A percentile compares a stretch with the other conserved stretches of the same genome.
These are phyloP conservation scores for Synchiropus splendidus DNA, from an alignment of 2,113 vertebrate genomes.

Conservation along the genomic window DNA sequence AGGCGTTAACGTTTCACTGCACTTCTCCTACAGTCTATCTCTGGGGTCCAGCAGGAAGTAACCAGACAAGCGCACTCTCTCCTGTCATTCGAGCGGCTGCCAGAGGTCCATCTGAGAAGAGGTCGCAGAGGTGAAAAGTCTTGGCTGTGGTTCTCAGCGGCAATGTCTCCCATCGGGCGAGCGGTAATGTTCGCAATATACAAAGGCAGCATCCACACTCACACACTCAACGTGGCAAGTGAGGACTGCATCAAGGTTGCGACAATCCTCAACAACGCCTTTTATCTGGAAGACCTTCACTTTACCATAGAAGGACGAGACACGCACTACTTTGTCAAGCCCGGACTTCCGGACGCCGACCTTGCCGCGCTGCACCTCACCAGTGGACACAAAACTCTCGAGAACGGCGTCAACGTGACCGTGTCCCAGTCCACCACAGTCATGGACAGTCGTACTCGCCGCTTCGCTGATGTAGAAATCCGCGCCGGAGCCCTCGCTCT, in stretches of 20 bases:
- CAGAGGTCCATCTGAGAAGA: conserved; percentile 80
- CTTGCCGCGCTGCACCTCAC: conserved; percentile 86
- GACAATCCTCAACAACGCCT: conserved; percentile 89
- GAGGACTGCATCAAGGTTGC: conserved; percentile 98
- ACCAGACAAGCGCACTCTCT: conserved; percentile 86
- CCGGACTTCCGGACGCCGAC: conserved; percentile 84
- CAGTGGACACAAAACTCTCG: conserved; percentile 86
- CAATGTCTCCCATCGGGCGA: conserved; percentile 88
- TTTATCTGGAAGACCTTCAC: conserved; percentile 93
- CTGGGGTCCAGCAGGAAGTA: conserved; percentile 94
- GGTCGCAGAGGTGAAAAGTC: conserved; percentile 73
- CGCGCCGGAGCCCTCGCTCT: conserved; percentile 81
- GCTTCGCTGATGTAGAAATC: conserved; percentile 95
- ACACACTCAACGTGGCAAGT: conserved; percentile 87
- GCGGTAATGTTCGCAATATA: conserved; percentile 94
- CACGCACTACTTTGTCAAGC: conserved; percentile 96
- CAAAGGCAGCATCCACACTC: conserved; percentile 89
- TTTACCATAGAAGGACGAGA: conserved; percentile 90
- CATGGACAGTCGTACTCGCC: conserved; percentile 89
- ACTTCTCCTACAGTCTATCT: conserved; percentile 80
- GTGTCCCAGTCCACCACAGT: conserved; percentile 95
- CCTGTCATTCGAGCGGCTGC: conserved; percentile 86
- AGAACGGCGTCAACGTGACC: conserved; percentile 92
- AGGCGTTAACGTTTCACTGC: conserved; percentile 54
- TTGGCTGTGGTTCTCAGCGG: conserved; percentile 93